These are phyloP conservation scores for Diarsia brunnea DNA, from an alignment of 2,888 invertebrate species.

Conservation along the genomic window DNA sequence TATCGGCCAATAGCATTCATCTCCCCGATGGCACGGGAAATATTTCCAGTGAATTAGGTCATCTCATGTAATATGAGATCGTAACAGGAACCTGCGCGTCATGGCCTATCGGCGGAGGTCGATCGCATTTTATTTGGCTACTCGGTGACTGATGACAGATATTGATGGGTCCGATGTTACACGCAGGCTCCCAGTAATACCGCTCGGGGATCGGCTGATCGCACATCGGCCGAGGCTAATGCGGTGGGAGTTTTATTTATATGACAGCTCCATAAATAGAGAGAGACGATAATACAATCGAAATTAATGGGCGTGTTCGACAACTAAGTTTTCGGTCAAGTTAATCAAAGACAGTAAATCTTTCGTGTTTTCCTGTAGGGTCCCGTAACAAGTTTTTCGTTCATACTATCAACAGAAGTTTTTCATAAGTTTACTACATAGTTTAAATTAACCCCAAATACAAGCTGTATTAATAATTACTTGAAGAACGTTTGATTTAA, in stretches of 20 bases:
- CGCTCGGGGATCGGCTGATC: conserved; percentile 77
- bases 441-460: conserved; percentile 10
- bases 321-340: conserved; percentile 73
- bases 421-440: conserved; percentile 7
- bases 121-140: conserved; percentile 87
- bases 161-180: conserved; percentile 85
- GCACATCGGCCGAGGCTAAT: conserved; percentile 78
- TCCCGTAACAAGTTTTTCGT: conserved; percentile 46
- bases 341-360: conserved; percentile 69
- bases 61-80: conserved; percentile 81
- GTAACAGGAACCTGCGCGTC: conserved; percentile 78
- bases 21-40: conserved; percentile 69
- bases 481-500: background rate
- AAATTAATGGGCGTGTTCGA: conserved; percentile 79
- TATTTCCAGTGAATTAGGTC: conserved; percentile 81
- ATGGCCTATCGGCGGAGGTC: conserved; percentile 75
- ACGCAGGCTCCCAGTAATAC: conserved; percentile 79
- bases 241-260: conserved; percentile 84
- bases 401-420: conserved; percentile 31
- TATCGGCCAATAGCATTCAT: conserved; percentile 60
- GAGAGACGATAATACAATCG: conserved; percentile 80
- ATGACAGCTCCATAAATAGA: conserved; percentile 83
- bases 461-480: background rate
- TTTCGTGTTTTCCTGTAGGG: conserved; percentile 65
- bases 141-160: conserved; percentile 86